Evolutionary conservation across 2,797 vertebrate genomes (phyloP), one percentile per base, ranked within the genome.

Genomic region (Salarias fasciatus): DNA sequence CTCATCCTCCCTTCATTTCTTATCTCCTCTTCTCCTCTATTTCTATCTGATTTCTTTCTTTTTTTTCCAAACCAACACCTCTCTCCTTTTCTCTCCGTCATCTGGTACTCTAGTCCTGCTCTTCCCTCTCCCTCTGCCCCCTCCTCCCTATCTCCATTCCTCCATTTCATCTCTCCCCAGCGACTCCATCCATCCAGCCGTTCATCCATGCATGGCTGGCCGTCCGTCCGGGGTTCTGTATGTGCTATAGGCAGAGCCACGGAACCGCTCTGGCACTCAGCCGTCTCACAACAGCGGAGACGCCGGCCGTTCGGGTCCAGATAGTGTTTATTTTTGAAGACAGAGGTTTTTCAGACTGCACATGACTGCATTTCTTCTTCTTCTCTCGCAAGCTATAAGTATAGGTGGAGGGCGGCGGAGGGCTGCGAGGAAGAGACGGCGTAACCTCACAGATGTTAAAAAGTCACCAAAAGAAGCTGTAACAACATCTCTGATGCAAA

Each of bases 221-320:
- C 42, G 75, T 86, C 73, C 11, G 62, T 81, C 75, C 68, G 29
- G 78, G 75, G 72, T 73, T 83, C 84, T 85, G 82, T 81, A 76
- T 86, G 79, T 66, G 80, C 85, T 86, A 84, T 77, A 80, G 58
- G 84, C 86, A 89, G 85, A 61, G 60, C 71, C 61, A 85, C 42
- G 75, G 83, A 86, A 82, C 83, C 50, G 37, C 75, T 82, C 74
- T 82, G 78, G 80, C 84, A 76, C 63, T 86, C 70, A 83, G 78
- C 77, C 73, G 57, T 89, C 83, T 75, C 76, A 70, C 77, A 75
- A 74, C 85, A 78, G 86, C 74, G 54, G 63, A 79, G 72, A 65
- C 77, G 55, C 70, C 60, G 61, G 15, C 44, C 41, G 82, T 72
- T 77, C 77, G 77, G 77, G 57, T 58, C 71, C 69, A 63, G 33